phyloP scores from a whole-genome alignment of 2,888 invertebrate species.

The Ceriagrion tenellum region DNA sequence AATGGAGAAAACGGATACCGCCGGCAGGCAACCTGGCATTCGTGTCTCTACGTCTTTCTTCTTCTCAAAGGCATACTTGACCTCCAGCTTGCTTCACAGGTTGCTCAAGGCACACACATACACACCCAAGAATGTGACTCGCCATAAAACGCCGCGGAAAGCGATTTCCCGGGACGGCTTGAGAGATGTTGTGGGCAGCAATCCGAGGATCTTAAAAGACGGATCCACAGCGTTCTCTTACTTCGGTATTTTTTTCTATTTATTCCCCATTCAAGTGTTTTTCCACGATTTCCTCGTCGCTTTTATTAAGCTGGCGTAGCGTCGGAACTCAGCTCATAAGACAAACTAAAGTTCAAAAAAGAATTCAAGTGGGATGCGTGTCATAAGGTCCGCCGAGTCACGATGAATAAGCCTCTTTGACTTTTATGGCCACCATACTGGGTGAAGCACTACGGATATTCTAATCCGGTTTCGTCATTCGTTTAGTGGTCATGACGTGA shows the following conservation, averaged over 20 bases:
- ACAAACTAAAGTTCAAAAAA: neutral
- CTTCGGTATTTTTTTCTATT: neutral
- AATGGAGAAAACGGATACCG: neutral
- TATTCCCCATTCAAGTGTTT: neutral
- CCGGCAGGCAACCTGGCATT: neutral
- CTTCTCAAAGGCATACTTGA: conserved; percentile 8
- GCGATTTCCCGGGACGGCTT: neutral
- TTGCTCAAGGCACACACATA: neutral
- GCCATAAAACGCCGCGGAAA: neutral
- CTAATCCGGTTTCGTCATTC: neutral
- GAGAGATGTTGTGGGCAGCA: neutral
- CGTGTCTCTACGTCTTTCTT: neutral
- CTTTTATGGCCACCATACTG: neutral
- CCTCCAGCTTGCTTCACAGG: neutral
- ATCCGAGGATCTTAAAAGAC: neutral
- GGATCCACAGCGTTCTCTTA: neutral
- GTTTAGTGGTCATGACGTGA: neutral
- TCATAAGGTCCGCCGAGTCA: neutral
- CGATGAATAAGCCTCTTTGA: neutral
- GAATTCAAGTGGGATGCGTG: neutral
- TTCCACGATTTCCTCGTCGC: neutral
- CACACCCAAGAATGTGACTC: neutral
- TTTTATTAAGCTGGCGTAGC: neutral
- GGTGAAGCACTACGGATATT: neutral
- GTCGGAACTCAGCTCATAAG: neutral